phyloP scores from a whole-genome alignment of 2,888 invertebrate species.

The Cheilosia pagana region DNA sequence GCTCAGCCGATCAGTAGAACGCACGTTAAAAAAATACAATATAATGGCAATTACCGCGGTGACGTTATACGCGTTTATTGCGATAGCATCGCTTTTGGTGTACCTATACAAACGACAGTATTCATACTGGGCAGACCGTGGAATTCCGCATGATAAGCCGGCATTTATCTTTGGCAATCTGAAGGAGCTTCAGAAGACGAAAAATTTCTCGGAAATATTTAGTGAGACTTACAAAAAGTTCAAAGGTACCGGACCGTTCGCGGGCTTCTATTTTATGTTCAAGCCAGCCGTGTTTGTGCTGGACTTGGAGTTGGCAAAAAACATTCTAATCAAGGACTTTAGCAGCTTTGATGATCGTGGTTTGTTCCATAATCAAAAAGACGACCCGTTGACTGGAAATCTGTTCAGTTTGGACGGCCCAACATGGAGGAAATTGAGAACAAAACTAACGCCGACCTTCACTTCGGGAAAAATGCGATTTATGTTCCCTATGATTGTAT shows the following conservation, averaged over 20 bases:
- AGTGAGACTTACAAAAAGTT: slow-evolving; percentile 77
- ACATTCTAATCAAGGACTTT: slow-evolving; percentile 79
- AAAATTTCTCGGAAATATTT: slow-evolving; percentile 76
- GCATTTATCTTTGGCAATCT: slow-evolving; percentile 76
- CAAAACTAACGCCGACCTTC: slow-evolving; percentile 78
- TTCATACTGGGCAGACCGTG: slow-evolving; percentile 76
- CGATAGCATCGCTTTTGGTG: slow-evolving; percentile 1
- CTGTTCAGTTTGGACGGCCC: slow-evolving; percentile 82
- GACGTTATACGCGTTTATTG: slow-evolving; percentile 15
- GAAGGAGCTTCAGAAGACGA: slow-evolving; percentile 69
- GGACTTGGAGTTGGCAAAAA: slow-evolving; percentile 80
- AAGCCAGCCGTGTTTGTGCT: slow-evolving; percentile 79
- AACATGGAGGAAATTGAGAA: slow-evolving; percentile 81
- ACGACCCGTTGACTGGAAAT: slow-evolving; percentile 82
- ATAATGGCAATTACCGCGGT: slow-evolving; percentile 8
- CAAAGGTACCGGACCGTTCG: slow-evolving; percentile 78
- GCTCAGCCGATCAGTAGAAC: neutral
- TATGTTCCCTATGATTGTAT: slow-evolving; percentile 77
- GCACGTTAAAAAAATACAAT: neutral
- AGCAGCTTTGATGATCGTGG: slow-evolving; percentile 80
- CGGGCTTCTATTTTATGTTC: slow-evolving; percentile 80
- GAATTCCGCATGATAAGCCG: slow-evolving; percentile 77
- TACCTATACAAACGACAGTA: slow-evolving; percentile 30
- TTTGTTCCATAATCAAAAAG: slow-evolving; percentile 78
- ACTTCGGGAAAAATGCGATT: slow-evolving; percentile 78